Percentiles rank a stretch among this genome's conserved stretches.
Conservation (phyloP, 2,797 vertebrate species). For the Nannoperca obscura region DNA sequence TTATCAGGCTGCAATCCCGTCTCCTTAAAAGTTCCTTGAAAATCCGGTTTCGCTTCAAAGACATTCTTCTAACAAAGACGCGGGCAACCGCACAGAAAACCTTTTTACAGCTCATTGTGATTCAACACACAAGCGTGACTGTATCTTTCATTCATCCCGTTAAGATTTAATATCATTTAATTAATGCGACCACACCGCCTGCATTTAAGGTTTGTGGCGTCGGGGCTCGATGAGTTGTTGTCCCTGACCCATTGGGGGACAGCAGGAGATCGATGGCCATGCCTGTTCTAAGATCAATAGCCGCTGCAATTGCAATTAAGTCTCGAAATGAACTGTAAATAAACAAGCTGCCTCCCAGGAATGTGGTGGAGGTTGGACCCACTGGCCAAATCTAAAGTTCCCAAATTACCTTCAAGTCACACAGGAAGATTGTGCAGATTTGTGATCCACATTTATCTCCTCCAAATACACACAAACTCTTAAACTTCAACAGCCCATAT, state of each 20-base stretch:
- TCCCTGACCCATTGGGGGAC: conserved; percentile 64
- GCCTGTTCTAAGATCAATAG: conserved; percentile 71
- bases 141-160: conserved; percentile 50
- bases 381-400: conserved; percentile 17
- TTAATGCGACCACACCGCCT: conserved; percentile 23
- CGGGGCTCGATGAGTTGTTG: conserved; percentile 67
- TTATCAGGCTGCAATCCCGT: conserved; percentile 1
- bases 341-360: conserved; percentile 69
- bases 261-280: conserved; percentile 68
- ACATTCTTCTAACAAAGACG: neutral
- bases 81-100: neutral
- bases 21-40: conserved; percentile 2
- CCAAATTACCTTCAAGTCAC: conserved; percentile 46
- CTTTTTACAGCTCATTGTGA: conserved; percentile 28
- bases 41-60: neutral
- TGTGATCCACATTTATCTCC: neutral
- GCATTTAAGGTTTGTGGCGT: conserved; percentile 26
- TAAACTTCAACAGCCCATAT: neutral
- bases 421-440: conserved; percentile 5
- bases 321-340: conserved; percentile 75
- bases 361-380: conserved; percentile 4
- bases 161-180: conserved; percentile 47
- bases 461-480: neutral
- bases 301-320: conserved; percentile 73
- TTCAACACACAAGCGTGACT: conserved; percentile 16